These are phyloP conservation scores for Vanessa cardui DNA, from an alignment of 2,888 invertebrate species.

Conservation along the genomic window DNA sequence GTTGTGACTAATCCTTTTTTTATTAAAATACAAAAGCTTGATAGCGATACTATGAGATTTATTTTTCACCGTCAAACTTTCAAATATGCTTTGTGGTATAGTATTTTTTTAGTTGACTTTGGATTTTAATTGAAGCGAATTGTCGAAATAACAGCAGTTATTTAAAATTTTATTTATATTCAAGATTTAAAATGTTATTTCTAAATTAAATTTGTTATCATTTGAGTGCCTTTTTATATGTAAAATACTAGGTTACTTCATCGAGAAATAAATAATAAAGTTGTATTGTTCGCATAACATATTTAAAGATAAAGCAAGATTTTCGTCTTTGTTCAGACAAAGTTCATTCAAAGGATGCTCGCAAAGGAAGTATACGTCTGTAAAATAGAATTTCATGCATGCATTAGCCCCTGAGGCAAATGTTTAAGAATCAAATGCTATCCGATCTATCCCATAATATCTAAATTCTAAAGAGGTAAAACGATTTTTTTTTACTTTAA, in stretches of 20 bases:
- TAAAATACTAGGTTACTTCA: background rate
- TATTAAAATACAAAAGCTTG: background rate
- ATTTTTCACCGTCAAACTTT: background rate
- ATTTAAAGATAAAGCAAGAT: slow-evolving; percentile 29
- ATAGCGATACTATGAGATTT: background rate
- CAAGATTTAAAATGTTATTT: too few species aligned
- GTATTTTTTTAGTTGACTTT: too few species aligned
- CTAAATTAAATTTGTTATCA: background rate
- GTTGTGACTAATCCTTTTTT: too few species aligned
- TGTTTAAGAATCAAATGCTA: slow-evolving; percentile 23
- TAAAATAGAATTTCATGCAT: slow-evolving; percentile 82
- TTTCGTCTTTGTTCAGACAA: slow-evolving; percentile 59
- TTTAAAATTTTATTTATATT: too few species aligned
- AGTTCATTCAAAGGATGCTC: slow-evolving; percentile 77
- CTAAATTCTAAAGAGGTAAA: background rate
- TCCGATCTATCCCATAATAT: slow-evolving; percentile 15
- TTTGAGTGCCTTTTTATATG: background rate
- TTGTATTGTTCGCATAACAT: slow-evolving; percentile 5
- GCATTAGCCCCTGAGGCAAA: slow-evolving; percentile 55
- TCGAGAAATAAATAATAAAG: slow-evolving; percentile 14
- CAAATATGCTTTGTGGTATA: background rate
- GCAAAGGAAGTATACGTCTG: slow-evolving; percentile 78
- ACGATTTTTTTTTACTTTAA: too few species aligned
- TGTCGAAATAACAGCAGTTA: too few species aligned
- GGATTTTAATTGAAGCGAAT: too few species aligned